A percentile compares a stretch with the other conserved stretches of the same genome.
phyloP scores from a whole-genome alignment of 2,113 vertebrate genomes.

The Lethenteron reissneri region DNA sequence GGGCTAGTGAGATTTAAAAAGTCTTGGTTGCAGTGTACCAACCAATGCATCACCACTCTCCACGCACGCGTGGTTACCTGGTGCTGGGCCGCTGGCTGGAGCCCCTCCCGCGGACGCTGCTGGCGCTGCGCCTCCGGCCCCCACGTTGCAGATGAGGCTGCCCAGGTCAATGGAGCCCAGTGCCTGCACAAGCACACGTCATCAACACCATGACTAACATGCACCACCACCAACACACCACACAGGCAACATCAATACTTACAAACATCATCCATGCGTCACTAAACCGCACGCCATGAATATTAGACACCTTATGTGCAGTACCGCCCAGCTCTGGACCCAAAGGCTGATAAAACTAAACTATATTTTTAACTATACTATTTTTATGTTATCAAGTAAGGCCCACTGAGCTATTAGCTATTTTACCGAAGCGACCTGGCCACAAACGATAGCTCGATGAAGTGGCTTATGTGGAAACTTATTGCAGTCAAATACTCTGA shows the following conservation, averaged over 20 bases:
- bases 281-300: neutral
- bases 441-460: too few species aligned
- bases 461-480: too few species aligned
- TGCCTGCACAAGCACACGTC: constrained; percentile 26
- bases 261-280: neutral
- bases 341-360: neutral
- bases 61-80: constrained; percentile 13
- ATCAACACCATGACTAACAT: neutral
- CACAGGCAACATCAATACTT: neutral
- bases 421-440: too few species aligned
- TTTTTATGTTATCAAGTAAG: too few species aligned
- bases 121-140: constrained; percentile 50
- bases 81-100: constrained; percentile 21
- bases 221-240: too few species aligned
- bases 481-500: too few species aligned
- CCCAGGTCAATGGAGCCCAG: constrained; percentile 60
- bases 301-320: constrained; percentile 4
- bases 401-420: too few species aligned
- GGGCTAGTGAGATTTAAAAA: neutral
- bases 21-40: neutral
- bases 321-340: neutral
- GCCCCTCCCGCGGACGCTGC: constrained; percentile 21
- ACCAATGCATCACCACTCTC: neutral
- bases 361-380: neutral
- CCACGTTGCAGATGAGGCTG: constrained; percentile 74